phyloP scores from a whole-genome alignment of 1,140 invertebrate species.

The Zelostemma sp. region DNA sequence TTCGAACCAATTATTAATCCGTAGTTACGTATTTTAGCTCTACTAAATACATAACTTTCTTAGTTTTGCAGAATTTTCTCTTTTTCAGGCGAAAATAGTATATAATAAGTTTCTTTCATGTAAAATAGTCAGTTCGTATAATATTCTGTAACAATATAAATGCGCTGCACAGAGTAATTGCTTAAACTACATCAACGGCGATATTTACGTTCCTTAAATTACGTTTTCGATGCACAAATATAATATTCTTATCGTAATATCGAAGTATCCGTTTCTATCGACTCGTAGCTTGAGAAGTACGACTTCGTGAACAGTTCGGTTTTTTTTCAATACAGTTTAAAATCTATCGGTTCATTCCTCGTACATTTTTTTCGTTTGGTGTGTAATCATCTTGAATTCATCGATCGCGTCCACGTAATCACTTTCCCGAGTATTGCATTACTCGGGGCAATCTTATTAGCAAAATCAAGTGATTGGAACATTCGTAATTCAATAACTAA shows the following conservation, averaged over 20 bases:
- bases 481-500: background rate
- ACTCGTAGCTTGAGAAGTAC: too few species aligned
- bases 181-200: constrained; percentile 5
- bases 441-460: background rate
- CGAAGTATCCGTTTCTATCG: too few species aligned
- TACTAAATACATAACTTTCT: background rate
- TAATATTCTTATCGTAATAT: too few species aligned
- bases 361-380: background rate
- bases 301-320: too few species aligned
- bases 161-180: constrained; percentile 7
- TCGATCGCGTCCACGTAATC: constrained; percentile 3
- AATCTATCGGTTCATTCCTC: too few species aligned
- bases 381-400: background rate
- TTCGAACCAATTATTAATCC: too few species aligned
- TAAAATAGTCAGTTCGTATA: constrained; percentile 18
- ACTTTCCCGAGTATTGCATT: background rate
- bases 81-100: constrained; percentile 14
- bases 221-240: constrained; percentile 7
- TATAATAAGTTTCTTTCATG: constrained; percentile 4
- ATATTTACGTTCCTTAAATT: constrained; percentile 9
- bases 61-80: constrained; percentile 2
- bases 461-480: background rate
- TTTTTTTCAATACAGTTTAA: too few species aligned
- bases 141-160: constrained; percentile 8
- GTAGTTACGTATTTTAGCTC: too few species aligned